Percentiles rank a stretch among this genome's conserved stretches.
phyloP scores from a whole-genome alignment of 1,140 invertebrate genomes.

The Phthorimaea operculella region DNA sequence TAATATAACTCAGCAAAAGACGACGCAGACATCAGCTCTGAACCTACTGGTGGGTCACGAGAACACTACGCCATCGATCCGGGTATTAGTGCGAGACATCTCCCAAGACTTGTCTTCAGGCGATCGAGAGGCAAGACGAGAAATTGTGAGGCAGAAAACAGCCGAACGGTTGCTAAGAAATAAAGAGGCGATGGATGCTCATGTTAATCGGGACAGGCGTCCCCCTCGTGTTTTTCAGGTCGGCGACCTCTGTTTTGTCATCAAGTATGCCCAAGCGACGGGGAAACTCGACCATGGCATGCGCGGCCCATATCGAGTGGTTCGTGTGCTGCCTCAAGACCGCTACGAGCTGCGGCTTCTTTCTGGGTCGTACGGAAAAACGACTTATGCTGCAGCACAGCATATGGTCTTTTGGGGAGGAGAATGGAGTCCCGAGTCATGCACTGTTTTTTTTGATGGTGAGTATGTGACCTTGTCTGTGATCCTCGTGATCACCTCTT shows the following conservation, averaged over 20 bases:
- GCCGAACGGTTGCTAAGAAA: neutral
- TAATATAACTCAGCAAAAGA: conserved; percentile 1
- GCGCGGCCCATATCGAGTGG: neutral
- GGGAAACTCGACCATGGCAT: neutral
- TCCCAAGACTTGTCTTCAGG: neutral
- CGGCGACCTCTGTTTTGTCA: neutral
- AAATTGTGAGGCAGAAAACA: neutral
- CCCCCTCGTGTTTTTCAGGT: neutral
- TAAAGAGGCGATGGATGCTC: neutral
- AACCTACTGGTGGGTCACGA: neutral
- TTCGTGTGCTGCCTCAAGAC: neutral
- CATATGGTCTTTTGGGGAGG: neutral
- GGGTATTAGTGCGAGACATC: neutral
- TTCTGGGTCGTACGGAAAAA: neutral
- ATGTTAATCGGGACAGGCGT: neutral
- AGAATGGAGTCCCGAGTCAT: neutral
- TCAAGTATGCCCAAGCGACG: neutral
- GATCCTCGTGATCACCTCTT: no score
- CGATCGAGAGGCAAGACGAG: neutral
- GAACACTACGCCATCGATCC: neutral
- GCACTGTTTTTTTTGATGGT: neutral
- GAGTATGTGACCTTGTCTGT: no score
- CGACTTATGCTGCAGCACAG: neutral
- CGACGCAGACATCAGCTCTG: neutral
- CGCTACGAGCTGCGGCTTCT: neutral